Conservation (phyloP, 2,113 vertebrate genomes). For the Lanius ludovicianus region DNA sequence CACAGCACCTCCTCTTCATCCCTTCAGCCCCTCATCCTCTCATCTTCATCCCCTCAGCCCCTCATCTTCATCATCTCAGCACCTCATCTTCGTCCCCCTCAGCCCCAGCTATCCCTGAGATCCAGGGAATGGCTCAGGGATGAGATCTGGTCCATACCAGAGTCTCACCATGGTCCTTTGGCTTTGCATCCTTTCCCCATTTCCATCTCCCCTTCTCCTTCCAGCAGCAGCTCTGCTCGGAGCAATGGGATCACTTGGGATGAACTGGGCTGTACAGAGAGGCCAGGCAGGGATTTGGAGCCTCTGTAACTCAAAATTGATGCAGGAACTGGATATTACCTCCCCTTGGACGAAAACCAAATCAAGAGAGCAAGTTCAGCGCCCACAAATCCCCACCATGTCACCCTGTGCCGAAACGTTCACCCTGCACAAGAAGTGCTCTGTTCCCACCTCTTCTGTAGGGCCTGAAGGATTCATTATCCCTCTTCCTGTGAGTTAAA, state of each 20-base stretch:
- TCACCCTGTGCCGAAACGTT: accelerated
- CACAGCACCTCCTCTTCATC: too few relatives aligned
- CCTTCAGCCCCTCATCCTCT: too few relatives aligned
- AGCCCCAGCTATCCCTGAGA: neutral
- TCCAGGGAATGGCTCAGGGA: neutral
- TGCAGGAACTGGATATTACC: neutral
- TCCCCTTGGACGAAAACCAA: neutral
- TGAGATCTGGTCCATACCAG: neutral
- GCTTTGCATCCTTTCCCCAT: neutral
- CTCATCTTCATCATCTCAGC: too few relatives aligned
- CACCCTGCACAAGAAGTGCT: neutral
- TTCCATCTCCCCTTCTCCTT: neutral
- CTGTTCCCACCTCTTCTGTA: neutral
- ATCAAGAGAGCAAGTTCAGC: neutral
- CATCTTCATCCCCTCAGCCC: too few relatives aligned
- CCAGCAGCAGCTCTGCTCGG: neutral
- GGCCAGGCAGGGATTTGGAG: neutral
- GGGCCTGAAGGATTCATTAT: neutral
- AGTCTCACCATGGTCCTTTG: accelerated
- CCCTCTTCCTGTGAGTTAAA: neutral
- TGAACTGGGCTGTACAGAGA: accelerated
- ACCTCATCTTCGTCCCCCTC: neutral
- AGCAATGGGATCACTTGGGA: neutral
- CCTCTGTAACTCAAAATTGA: neutral
- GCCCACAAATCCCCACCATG: accelerated